phyloP scores from a whole-genome alignment of 2,888 invertebrate genomes.

The Chelonus formosanus region DNA sequence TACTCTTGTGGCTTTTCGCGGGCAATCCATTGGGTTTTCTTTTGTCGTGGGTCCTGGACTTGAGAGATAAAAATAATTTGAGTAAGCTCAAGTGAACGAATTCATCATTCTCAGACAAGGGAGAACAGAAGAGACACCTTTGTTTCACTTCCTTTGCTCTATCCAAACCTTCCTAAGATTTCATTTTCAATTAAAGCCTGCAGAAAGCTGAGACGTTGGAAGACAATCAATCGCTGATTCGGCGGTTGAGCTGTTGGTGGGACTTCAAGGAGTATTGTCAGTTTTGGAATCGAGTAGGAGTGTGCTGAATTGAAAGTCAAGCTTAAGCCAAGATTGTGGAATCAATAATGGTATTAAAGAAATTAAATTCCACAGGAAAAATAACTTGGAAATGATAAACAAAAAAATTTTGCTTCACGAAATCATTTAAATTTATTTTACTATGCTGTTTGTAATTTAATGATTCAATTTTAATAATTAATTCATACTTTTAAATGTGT shows the following conservation, averaged over 20 bases:
- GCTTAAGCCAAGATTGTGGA: constrained; percentile 17
- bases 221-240: constrained; percentile 43
- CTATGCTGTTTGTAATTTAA: too few relatives aligned
- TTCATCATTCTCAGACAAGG: constrained; percentile 33
- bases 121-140: constrained; percentile 34
- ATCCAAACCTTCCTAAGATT: constrained; percentile 28
- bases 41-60: constrained; percentile 41
- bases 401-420: background rate
- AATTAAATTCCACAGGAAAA: background rate
- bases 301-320: constrained; percentile 19
- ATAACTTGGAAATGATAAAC: too few relatives aligned
- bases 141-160: constrained; percentile 39
- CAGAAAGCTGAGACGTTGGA: constrained; percentile 33
- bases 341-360: constrained; percentile 5
- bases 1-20: background rate
- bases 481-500: too few relatives aligned
- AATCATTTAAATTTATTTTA: background rate
- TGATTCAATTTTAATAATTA: too few relatives aligned
- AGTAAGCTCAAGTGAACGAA: constrained; percentile 35
- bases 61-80: constrained; percentile 51
- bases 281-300: background rate
- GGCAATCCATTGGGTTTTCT: constrained; percentile 8
- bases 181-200: constrained; percentile 49
- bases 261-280: constrained; percentile 29
- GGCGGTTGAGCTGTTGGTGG: constrained; percentile 34